Evolutionary conservation across 1,140 invertebrate genomes (phyloP).

Genomic region (Fopius arisanus): DNA sequence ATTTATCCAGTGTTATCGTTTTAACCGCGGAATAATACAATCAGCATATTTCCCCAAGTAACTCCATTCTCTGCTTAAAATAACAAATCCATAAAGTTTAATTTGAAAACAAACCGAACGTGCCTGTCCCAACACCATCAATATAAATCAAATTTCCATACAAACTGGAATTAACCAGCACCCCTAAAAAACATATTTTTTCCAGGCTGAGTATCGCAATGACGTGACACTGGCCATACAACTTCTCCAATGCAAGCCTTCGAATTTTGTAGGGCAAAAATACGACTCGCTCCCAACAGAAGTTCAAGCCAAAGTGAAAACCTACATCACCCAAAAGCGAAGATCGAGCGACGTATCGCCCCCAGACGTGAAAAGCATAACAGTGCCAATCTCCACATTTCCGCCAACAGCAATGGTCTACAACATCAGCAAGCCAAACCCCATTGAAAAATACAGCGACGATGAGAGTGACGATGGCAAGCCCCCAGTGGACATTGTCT

Average conservation of each 20-base stretch:
- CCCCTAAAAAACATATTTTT: slow-evolving; percentile 44
- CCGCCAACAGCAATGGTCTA: slow-evolving; percentile 90
- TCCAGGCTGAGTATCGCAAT: slow-evolving; percentile 91
- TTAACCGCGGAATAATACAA: no score
- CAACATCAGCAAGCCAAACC: slow-evolving; percentile 68
- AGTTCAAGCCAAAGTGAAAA: slow-evolving; percentile 87
- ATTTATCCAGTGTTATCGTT: no score
- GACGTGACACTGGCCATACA: slow-evolving; percentile 95
- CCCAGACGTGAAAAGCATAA: slow-evolving; percentile 74
- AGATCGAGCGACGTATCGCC: slow-evolving; percentile 60
- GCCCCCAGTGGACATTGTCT: slow-evolving; percentile 78
- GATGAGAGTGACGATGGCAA: slow-evolving; percentile 66
- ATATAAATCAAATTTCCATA: no score
- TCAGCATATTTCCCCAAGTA: no score
- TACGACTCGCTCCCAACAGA: slow-evolving; percentile 88
- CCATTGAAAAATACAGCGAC: slow-evolving; percentile 48
- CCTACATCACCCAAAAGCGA: slow-evolving; percentile 76
- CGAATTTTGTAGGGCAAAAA: slow-evolving; percentile 92
- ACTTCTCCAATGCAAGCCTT: slow-evolving; percentile 92
- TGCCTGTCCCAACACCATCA: no score
- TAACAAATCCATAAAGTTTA: no score
- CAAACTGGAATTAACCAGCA: no score
- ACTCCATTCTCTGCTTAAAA: no score
- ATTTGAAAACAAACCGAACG: no score
- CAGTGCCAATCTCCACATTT: slow-evolving; percentile 84